Evolutionary conservation across 2,113 vertebrate genomes (phyloP).

Genomic region (Lophotis ruficrista): DNA sequence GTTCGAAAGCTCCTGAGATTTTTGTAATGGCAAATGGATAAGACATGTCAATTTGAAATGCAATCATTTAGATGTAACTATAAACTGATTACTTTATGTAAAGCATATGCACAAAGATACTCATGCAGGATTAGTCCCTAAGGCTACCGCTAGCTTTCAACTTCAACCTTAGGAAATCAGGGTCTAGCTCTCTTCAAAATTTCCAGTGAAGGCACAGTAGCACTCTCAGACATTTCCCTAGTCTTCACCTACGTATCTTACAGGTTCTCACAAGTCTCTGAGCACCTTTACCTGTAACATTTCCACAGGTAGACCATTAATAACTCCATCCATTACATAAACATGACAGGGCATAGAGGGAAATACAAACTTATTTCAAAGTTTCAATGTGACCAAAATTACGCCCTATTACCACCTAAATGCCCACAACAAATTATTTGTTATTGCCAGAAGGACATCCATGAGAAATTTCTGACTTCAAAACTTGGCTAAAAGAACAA

Average conservation of each 20-base stretch:
- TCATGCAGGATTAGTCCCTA: background rate
- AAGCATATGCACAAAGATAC: background rate
- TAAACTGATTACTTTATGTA: background rate
- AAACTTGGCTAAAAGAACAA: background rate
- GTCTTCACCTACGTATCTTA: background rate
- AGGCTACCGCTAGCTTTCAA: background rate
- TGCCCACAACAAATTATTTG: slow-evolving; percentile 20
- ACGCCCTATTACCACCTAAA: background rate
- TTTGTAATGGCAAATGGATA: background rate
- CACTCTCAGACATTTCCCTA: background rate
- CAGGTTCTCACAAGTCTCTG: background rate
- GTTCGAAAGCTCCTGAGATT: background rate
- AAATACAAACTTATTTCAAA: slow-evolving; percentile 5
- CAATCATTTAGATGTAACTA: background rate
- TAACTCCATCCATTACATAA: slow-evolving; percentile 15
- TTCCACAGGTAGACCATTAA: background rate
- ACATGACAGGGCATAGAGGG: background rate
- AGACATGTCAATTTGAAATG: background rate
- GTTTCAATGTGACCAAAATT: slow-evolving; percentile 48
- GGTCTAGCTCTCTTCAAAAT: background rate
- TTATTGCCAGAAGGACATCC: background rate
- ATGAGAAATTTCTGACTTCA: background rate
- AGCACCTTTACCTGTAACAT: background rate
- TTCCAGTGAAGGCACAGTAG: background rate
- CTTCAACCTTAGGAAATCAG: background rate